Evolutionary conservation across 2,797 vertebrate genomes (phyloP).

Genomic region (Mormyrops attenuatus): DNA sequence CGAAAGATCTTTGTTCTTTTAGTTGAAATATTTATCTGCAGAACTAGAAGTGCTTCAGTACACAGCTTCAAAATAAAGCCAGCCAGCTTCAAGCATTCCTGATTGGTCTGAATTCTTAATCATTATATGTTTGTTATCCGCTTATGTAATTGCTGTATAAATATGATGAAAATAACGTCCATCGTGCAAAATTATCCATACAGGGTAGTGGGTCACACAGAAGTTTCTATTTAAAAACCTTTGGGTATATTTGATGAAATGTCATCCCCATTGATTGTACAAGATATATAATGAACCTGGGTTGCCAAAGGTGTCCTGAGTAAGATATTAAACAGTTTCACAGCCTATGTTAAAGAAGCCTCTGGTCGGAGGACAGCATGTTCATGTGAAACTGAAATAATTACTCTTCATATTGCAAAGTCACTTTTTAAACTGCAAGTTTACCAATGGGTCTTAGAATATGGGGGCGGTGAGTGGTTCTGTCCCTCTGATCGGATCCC

Average conservation of each 20-base stretch:
- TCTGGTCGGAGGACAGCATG: background rate
- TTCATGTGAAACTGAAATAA: background rate
- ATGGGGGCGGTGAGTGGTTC: no score
- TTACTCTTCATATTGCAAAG: background rate
- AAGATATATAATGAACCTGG: background rate
- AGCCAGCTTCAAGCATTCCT: constrained; percentile 18
- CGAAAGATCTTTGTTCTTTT: constrained; percentile 30
- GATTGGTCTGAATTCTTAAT: background rate
- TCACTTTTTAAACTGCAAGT: background rate
- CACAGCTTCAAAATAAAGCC: constrained; percentile 26
- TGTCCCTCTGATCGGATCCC: no score
- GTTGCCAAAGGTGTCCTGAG: background rate
- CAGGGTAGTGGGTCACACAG: background rate
- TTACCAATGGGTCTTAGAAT: background rate
- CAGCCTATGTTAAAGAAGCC: background rate
- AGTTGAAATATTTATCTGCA: constrained; percentile 20
- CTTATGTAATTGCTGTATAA: background rate
- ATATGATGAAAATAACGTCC: background rate
- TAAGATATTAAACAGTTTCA: constrained; percentile 7
- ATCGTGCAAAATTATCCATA: background rate
- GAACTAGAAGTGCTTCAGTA: background rate
- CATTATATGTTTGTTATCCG: background rate
- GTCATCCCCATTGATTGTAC: background rate
- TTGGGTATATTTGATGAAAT: background rate
- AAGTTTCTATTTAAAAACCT: background rate